Percentiles rank a stretch among this genome's conserved stretches.
phyloP scores from a whole-genome alignment of 2,113 vertebrate species.

The Egretta garzetta region DNA sequence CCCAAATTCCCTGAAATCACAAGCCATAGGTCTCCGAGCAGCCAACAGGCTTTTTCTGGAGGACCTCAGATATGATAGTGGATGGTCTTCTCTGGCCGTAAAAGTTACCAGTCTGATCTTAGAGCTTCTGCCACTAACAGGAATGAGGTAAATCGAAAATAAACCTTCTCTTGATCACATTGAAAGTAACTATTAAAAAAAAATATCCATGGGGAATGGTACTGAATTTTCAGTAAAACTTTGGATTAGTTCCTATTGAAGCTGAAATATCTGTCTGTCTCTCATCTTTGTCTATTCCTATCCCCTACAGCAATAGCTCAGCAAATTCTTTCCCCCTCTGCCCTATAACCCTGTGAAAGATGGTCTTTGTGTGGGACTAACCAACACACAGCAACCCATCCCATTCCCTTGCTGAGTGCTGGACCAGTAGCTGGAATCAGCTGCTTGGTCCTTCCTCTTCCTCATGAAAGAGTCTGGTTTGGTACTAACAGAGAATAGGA shows the following conservation, averaged over 20 bases:
- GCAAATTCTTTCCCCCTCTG: constrained; percentile 59
- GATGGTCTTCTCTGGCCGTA: background rate
- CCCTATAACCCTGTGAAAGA: constrained; percentile 40
- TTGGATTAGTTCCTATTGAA: constrained; percentile 54
- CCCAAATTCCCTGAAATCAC: background rate
- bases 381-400: background rate
- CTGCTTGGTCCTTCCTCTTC: background rate
- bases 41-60: background rate
- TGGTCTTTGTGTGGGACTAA: constrained; percentile 12
- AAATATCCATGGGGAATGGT: background rate
- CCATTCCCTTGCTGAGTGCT: background rate
- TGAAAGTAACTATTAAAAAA: background rate
- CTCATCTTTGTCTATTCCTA: constrained; percentile 56
- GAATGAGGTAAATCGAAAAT: background rate
- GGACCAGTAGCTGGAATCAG: background rate
- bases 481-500: background rate
- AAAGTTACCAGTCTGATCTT: background rate
- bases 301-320: constrained; percentile 36
- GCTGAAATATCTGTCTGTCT: constrained; percentile 33
- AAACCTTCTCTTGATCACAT: background rate
- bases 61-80: background rate
- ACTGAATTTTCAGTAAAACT: constrained; percentile 38
- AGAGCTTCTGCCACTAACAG: background rate
- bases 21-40: background rate
- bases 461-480: background rate